A percentile compares a stretch with the other conserved stretches of the same genome.
Evolutionary conservation across 2,113 vertebrate species (phyloP).

Genomic region (Ageneiosus marmoratus): DNA sequence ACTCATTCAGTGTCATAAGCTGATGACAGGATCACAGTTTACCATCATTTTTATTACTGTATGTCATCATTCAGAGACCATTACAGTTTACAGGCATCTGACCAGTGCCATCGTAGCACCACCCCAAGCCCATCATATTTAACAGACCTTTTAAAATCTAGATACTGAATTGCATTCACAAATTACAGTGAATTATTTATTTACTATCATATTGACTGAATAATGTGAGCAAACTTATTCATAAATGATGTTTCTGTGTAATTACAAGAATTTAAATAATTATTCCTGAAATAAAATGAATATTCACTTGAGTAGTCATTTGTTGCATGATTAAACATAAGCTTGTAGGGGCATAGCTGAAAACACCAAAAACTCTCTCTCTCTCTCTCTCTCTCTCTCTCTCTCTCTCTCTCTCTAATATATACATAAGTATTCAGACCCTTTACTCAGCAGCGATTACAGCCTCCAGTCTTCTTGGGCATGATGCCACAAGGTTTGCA

Average conservation of each 20-base stretch:
- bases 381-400: constrained; percentile 31
- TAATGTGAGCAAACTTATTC: constrained; percentile 69
- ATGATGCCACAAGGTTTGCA: too few species aligned
- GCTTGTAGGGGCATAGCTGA: constrained; percentile 60
- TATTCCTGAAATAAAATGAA: constrained; percentile 68
- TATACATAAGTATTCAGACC: too few species aligned
- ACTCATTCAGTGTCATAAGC: neutral
- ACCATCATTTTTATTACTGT: constrained; percentile 44
- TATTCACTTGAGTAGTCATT: constrained; percentile 75
- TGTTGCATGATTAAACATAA: constrained; percentile 70
- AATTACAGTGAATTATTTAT: constrained; percentile 60
- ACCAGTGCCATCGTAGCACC: neutral
- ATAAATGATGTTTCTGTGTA: constrained; percentile 77
- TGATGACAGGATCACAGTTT: constrained; percentile 2
- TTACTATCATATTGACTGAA: constrained; percentile 56
- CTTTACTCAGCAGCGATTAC: too few species aligned
- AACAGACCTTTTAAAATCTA: constrained; percentile 46
- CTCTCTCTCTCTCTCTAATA: too few species aligned
- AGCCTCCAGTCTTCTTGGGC: too few species aligned
- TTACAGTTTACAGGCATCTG: constrained; percentile 38
- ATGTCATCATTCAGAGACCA: constrained; percentile 22
- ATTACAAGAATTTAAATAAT: constrained; percentile 77
- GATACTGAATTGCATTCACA: constrained; percentile 14
- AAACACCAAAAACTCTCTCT: constrained; percentile 51
- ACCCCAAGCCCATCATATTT: constrained; percentile 4